These are phyloP conservation scores for Petrolisthes cinctipes DNA, from an alignment of 2,888 invertebrate species.

Conservation along the genomic window DNA sequence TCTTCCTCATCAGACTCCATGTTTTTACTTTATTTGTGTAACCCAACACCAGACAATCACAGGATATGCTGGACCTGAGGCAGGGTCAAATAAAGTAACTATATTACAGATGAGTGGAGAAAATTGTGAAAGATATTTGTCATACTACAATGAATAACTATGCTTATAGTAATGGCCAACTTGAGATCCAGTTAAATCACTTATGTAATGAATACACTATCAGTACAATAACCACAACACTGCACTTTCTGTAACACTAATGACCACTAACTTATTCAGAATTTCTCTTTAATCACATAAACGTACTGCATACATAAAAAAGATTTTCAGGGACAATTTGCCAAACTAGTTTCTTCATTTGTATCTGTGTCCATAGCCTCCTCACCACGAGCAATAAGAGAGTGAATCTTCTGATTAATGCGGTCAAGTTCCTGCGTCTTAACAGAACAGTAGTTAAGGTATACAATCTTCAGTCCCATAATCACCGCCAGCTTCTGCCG, in stretches of 20 bases:
- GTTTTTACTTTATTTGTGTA: background rate
- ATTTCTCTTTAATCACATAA: background rate
- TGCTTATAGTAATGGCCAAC: no score
- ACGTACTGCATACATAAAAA: background rate
- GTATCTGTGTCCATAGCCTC: constrained; percentile 57
- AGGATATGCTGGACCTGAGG: no score
- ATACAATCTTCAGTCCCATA: constrained; percentile 57
- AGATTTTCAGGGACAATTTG: background rate
- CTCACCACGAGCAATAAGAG: constrained; percentile 35
- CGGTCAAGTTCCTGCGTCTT: constrained; percentile 49
- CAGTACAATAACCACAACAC: no score
- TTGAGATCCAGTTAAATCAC: no score
- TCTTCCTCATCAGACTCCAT: constrained; percentile 44
- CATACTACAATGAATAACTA: no score
- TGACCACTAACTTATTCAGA: no score
- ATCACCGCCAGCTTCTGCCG: constrained; percentile 54
- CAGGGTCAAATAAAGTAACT: no score
- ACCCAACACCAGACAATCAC: background rate
- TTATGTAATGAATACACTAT: no score
- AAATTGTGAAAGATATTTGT: no score
- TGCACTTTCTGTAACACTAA: no score
- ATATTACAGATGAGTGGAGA: no score
- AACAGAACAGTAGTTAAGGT: constrained; percentile 54
- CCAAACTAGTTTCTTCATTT: constrained; percentile 24
- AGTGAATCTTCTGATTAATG: constrained; percentile 38